Percentiles rank a stretch among this genome's conserved stretches.
These are phyloP conservation scores for Oryctes rhinoceros DNA, from an alignment of 1,140 invertebrate species.

Conservation along the genomic window DNA sequence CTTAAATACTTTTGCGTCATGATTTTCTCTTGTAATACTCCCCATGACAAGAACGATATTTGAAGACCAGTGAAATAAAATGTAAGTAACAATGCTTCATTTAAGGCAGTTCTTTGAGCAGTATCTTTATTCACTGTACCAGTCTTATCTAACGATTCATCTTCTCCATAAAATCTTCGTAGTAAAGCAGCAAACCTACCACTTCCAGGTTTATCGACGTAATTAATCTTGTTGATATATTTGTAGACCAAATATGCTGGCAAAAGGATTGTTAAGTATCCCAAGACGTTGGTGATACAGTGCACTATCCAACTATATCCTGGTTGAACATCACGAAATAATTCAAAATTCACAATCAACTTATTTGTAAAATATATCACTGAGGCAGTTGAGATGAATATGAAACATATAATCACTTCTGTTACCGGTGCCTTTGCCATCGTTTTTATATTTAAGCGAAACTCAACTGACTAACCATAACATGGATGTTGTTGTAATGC, in stretches of 20 bases:
- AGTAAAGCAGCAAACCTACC: constrained; percentile 66
- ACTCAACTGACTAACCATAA: neutral
- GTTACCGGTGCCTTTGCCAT: constrained; percentile 50
- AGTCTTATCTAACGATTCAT: constrained; percentile 56
- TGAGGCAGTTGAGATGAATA: constrained; percentile 49
- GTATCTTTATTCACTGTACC: neutral
- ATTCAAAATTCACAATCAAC: constrained; percentile 40
- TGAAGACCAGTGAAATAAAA: constrained; percentile 91
- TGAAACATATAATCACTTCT: constrained; percentile 52
- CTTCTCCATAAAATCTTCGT: constrained; percentile 71
- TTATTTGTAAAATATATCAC: constrained; percentile 52
- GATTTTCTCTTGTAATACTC: constrained; percentile 91
- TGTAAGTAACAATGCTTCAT: constrained; percentile 69
- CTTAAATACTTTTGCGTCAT: constrained; percentile 82
- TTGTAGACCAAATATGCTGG: constrained; percentile 87
- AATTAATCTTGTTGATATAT: constrained; percentile 82
- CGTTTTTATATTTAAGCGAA: neutral
- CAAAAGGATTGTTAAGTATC: constrained; percentile 90
- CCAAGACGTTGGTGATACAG: constrained; percentile 81
- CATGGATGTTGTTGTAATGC: too few relatives aligned
- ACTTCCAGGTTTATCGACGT: constrained; percentile 81
- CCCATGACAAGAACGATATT: constrained; percentile 92
- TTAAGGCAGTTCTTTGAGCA: constrained; percentile 61
- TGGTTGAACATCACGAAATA: constrained; percentile 43
- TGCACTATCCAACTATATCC: constrained; percentile 80